Evolutionary conservation across 2,113 vertebrate genomes (phyloP), one percentile per base, ranked within the genome.

Genomic region (Todiramphus chloris): DNA sequence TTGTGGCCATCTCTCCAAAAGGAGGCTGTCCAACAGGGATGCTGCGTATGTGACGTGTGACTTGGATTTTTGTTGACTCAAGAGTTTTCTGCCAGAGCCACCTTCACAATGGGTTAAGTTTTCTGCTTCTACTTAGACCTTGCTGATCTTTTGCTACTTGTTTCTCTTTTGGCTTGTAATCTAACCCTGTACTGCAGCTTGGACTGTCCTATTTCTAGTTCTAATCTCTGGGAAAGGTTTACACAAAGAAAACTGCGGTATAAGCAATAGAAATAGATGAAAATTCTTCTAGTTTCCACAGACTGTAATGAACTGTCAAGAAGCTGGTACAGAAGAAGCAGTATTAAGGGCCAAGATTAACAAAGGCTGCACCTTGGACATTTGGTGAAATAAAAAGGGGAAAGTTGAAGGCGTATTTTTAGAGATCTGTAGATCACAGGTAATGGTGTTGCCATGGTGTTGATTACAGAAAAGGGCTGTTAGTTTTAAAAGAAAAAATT

Each of bases 11-110:
- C 11, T 70, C 20, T 75, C 50, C 51, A 59, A 55, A 69, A 70
- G n/a, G 30, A 50, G 3, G 7, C 23, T 62, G 24, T 69, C 35
- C 51, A 75, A 35, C 27, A 88, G 35, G 27, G 43, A 14, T 58
- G 35, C 46, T 53, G 17, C 0, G 0, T 35, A 33, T 0, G 0
- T 73, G 58, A 19, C 8, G 41, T 46, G 21, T 58, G n/a, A 50
- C 25, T 67, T 1, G 0, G 8, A 44, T 69, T 79, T 81, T 35
- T 14, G 20, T 62, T 67, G 55, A 41, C 37, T 76, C 23, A 8
- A 31, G 28, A 44, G 14, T 13, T 60, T 76, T 37, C 24, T 44
- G 21, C 13, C 25, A 55, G 60, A 70, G 9, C 19, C 24, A 41
- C 55, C 6, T 81, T 67, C 20, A 10, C 0, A 2, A 23, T 33